Evolutionary conservation across 2,797 vertebrate species (phyloP), one percentile per base, ranked within the genome.

Genomic region (Alcedo quadribrachys): DNA sequence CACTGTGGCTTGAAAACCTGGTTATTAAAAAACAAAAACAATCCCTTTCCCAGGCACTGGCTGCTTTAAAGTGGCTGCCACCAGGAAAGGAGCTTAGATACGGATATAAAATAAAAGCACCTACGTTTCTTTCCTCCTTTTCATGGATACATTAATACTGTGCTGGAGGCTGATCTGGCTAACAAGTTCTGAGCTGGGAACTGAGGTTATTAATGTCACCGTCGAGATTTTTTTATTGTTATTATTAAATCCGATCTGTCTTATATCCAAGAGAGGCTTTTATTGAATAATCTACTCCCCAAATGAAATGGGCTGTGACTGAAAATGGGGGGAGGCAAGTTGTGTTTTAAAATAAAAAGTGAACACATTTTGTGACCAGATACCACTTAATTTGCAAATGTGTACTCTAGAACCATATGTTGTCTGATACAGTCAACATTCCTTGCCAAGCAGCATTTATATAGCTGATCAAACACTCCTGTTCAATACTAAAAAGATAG

Each of bases 161-260:
- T 95, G 95, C 94, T 94, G 92, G 88, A 96, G 97, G 96, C 93
- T 90, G 93, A 95, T 95, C 70, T 87, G 53, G 37, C 81, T 95
- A 96, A 97, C 94, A 96, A 96, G 93, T 96, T 95, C 92, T 92
- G 83, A 95, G 90, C 63, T 48, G 27, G 89, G 65, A 95, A 89
- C 81, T 81, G 48, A 74, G 67, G 84, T 95, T 95, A 95, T 94
- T 88, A 93, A 89, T 94, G 90, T 96, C 95, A 93, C 73, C 45
- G 81, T 78, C 94, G 70, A 27, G 69, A 65, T 73, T 67, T 81
- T 85, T 63, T 93, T 76, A 46, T 81, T 67, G n/a, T 68, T 78
- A 37, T 81, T 90, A 96, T 61, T 77, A 87, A 88, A 96, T 89
- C 62, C 1, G 30, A 94, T 93, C 79, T 6, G 11, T 87, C 46